Evolutionary conservation across 2,113 vertebrate species (phyloP), one percentile per base, ranked within the genome.

Genomic region (Nerophis ophidion): DNA sequence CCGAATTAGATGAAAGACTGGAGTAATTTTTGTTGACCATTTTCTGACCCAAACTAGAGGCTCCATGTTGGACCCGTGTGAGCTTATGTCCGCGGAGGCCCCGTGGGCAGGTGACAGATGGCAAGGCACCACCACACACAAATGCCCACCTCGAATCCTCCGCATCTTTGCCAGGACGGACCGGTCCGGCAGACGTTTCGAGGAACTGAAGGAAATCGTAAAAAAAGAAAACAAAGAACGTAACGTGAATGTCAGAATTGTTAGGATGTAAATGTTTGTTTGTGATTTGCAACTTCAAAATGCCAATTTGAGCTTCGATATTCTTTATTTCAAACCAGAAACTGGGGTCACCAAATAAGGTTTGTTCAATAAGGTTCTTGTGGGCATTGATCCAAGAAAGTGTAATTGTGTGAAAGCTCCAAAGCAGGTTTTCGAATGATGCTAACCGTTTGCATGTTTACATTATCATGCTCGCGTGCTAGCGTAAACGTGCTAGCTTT

Each of bases 71-170:
- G 35, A 80, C 81, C 80, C 74, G 66, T 77, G 77, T 82, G 83
- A 82, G 77, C 77, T 80, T 78, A 72, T 85, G 80, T 85, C 81
- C 80, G 79, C 65, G 66, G 80, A 85, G 82, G 84, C 81, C 79
- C 83, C 84, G 71, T 80, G 76, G 82, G 84, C 79, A 83, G 81
- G 57, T 49, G 70, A 76, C 84, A 87, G 86, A 88, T 88, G 86
- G 86, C 68, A 66, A 72, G 79, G 72, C 77, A 66, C 60, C 62
- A 70, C 74, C 81, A 79, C 71, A 70, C 76, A 81, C 83, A 86
- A 82, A 86, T 86, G 83, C 83, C 84, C 72, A 83, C 75, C 74
- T 85, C 81, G 84, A 82, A 85, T 82, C 70, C 74, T 45, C 16
- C 72, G 68, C 57, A 52, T 79, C 77, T 66, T 59, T 80, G 83